Conservation (phyloP, 2,888 invertebrate genomes). For the Terebella lapidaria region DNA sequence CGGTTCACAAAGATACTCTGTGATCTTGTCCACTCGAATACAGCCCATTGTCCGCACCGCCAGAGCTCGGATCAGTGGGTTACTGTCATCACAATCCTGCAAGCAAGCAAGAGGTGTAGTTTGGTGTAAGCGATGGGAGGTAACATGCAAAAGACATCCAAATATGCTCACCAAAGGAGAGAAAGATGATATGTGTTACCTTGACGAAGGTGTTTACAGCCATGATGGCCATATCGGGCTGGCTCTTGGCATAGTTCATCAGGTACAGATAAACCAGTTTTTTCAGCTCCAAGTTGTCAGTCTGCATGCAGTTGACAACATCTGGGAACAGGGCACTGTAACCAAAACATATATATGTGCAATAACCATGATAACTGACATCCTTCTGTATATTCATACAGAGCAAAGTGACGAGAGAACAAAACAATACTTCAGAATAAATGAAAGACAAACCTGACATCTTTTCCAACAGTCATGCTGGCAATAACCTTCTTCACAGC, state of each 20-base stretch:
- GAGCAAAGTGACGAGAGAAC: background rate
- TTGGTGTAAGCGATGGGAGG: background rate
- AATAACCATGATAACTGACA: no score
- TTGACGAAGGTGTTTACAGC: constrained; percentile 99
- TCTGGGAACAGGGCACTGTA: constrained; percentile 87
- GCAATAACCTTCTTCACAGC: constrained; percentile 99
- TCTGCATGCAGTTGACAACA: constrained; percentile 99
- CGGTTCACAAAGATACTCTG: constrained; percentile 97
- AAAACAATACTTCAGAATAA: background rate
- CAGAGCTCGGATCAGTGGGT: constrained; percentile 94
- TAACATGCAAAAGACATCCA: background rate
- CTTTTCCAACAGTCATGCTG: constrained; percentile 99
- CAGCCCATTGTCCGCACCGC: constrained; percentile 99
- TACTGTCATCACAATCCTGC: constrained; percentile 98
- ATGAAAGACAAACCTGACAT: constrained; percentile 68
- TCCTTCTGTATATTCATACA: no score
- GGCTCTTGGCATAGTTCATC: constrained; percentile 99
- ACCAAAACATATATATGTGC: background rate
- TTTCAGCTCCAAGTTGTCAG: constrained; percentile 96
- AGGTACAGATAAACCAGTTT: constrained; percentile 96
- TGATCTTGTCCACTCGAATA: constrained; percentile 98
- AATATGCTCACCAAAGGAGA: no score
- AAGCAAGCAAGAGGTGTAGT: background rate
- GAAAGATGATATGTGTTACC: no score
- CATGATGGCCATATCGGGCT: constrained; percentile 99